Conservation (phyloP, 2,113 vertebrate genomes). For the Gulo gulo region DNA sequence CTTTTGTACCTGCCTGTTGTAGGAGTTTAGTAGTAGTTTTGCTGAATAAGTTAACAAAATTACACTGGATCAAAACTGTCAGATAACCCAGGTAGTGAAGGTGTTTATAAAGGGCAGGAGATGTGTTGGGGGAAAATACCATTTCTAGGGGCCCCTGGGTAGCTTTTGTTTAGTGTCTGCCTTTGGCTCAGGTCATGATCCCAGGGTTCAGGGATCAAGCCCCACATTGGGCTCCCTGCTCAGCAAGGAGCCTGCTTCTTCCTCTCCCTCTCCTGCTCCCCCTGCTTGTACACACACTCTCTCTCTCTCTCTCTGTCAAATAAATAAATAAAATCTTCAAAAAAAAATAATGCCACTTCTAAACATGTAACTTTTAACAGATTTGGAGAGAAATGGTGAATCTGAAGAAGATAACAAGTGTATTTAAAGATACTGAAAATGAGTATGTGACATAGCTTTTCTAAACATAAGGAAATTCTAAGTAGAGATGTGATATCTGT, state of each 20-base stretch:
- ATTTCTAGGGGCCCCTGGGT: not conserved
- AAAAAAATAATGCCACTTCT: not conserved
- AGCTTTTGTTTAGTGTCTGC: too few species aligned
- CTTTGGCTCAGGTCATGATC: too few species aligned
- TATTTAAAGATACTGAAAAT: not conserved
- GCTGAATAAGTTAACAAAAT: not conserved
- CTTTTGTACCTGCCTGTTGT: not conserved
- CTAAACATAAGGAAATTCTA: not conserved
- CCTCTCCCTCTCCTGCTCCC: too few species aligned
- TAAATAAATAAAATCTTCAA: too few species aligned
- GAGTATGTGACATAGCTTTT: not conserved
- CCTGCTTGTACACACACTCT: accelerated
- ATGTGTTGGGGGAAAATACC: not conserved
- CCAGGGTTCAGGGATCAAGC: too few species aligned
- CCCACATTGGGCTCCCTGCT: too few species aligned
- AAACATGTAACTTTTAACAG: not conserved
- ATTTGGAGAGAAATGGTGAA: not conserved
- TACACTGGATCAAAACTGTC: not conserved
- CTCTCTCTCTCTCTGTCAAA: too few species aligned
- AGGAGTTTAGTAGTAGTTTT: not conserved
- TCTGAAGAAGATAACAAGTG: not conserved
- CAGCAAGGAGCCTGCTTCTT: too few species aligned
- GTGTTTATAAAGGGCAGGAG: not conserved
- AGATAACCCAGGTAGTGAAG: not conserved
- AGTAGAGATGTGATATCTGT: not conserved